Evolutionary conservation across 2,113 vertebrate genomes (phyloP), one percentile per base, ranked within the genome.

Genomic region (Hepsetus odoe): DNA sequence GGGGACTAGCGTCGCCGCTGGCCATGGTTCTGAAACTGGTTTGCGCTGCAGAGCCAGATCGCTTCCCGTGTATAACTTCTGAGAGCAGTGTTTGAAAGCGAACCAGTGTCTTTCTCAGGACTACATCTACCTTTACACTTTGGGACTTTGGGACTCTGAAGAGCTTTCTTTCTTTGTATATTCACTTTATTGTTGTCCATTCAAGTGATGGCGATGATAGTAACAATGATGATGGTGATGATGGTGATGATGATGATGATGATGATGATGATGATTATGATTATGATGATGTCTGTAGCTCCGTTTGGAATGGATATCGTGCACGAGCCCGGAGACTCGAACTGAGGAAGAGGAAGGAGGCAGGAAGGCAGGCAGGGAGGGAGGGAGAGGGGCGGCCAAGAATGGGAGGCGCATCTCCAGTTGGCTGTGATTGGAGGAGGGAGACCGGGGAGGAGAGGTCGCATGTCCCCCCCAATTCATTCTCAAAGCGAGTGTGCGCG

Each of bases 401-500:
- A 4, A 2, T 6, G 53, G 53, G 24, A 72, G 53, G 76, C 49
- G 79, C 84, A 74, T 82, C 79, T 76, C 44, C 49, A 65, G 30
- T 38, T 49, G 42, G 33, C 64, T 74, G 73, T 79, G 83, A 89
- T 85, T 87, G 89, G 88, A 82, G 81, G 81, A 70, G 76, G 69
- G 22, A 32, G 40, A 42, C 61, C 44, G 59, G 49, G 59, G 80
- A 74, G 58, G 74, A 64, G 62, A 66, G 67, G 69, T 30, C 67
- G 81, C 82, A 87, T 80, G 91, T 87, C 76, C 87, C 88, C 86
- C 90, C 44, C 89, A 20, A 55, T 55, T 22, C 92, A 92, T 94
- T 94, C 92, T 93, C 81, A 93, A 93, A 93, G n/a, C 90, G 90
- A 91, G 88, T 87, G 86, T 87, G 91, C 90, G 90, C 91, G 90